Conservation (phyloP, 2,113 vertebrate species). For the Hydropotes inermis region DNA sequence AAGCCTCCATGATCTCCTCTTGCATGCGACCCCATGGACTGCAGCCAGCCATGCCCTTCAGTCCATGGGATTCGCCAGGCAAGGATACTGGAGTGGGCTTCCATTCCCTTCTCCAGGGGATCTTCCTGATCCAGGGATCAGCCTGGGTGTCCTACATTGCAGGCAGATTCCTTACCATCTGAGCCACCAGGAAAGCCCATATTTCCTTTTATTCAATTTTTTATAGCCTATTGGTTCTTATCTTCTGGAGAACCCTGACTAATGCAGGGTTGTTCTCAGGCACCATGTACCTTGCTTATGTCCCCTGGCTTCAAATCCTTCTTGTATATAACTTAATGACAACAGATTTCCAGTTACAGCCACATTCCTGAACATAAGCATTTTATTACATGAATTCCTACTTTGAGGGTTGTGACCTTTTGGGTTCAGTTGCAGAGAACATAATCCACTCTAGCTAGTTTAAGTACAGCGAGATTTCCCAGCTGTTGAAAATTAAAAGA, state of each 20-base stretch:
- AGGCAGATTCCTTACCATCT: neutral
- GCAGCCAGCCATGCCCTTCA: neutral
- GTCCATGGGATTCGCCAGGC: neutral
- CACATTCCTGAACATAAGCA: neutral
- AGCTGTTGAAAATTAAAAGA: neutral
- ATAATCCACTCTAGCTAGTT: neutral
- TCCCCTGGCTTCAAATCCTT: neutral
- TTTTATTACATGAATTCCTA: neutral
- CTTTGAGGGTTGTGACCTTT: neutral
- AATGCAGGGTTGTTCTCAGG: neutral
- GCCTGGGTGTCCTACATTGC: neutral
- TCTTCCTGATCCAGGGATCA: neutral
- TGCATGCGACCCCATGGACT: neutral
- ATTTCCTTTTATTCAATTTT: neutral
- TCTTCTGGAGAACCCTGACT: neutral
- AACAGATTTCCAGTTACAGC: neutral
- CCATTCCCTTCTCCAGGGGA: neutral
- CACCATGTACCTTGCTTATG: neutral
- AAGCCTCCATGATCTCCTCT: neutral
- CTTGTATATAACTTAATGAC: neutral
- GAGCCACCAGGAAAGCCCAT: neutral
- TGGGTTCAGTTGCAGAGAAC: neutral
- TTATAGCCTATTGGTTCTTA: neutral
- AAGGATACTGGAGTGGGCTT: neutral
- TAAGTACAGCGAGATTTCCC: neutral